These are phyloP conservation scores for Lynx canadensis DNA, from an alignment of 2,113 vertebrate species.

Conservation along the genomic window DNA sequence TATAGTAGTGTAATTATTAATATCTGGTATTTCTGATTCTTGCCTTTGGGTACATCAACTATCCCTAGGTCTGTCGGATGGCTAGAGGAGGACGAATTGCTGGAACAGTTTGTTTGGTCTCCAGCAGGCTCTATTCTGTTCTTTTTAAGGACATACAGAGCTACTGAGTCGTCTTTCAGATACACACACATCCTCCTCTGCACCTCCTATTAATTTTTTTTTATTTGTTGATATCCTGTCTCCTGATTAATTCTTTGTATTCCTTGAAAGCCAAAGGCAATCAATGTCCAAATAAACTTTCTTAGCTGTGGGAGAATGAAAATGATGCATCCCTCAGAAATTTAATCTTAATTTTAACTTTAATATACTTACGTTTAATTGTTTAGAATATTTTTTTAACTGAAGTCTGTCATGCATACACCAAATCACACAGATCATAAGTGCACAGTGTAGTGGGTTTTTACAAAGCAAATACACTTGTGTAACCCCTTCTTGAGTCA, in stretches of 20 bases:
- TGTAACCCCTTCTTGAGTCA: background rate
- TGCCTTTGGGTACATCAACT: background rate
- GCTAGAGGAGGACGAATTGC: background rate
- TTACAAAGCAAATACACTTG: background rate
- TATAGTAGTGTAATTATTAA: background rate
- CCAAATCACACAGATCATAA: background rate
- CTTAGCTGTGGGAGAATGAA: background rate
- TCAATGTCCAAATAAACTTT: background rate
- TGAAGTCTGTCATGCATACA: background rate
- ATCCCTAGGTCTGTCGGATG: background rate
- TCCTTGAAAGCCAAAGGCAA: background rate
- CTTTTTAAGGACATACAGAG: background rate
- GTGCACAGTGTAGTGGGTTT: background rate
- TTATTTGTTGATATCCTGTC: background rate
- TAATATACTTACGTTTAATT: background rate
- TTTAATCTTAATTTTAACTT: background rate
- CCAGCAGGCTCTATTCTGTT: background rate
- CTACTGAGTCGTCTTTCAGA: background rate
- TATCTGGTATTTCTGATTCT: background rate
- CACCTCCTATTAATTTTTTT: background rate
- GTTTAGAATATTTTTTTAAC: background rate
- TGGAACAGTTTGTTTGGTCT: background rate
- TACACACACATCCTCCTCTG: background rate
- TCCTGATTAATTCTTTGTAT: background rate
- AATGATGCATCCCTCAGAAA: background rate